Percentiles rank a stretch among this genome's conserved stretches.
Conservation (phyloP, 2,797 vertebrate genomes). For the Graptemys geographica region DNA sequence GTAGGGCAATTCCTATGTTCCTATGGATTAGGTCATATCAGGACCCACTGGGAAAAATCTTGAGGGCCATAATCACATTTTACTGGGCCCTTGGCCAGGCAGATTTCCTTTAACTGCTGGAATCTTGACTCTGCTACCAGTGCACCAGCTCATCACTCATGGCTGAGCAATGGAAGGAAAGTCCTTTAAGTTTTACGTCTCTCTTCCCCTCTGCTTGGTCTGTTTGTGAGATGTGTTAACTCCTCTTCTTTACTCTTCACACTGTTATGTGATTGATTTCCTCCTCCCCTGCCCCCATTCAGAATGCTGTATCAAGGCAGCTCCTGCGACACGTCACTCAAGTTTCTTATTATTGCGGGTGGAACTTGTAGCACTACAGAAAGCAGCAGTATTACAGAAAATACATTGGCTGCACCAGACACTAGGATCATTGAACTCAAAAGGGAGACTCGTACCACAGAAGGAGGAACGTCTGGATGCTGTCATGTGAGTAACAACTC, state of each 20-base stretch:
- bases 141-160: neutral
- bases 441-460: neutral
- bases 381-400: conserved; percentile 1
- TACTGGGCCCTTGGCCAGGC: neutral
- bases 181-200: neutral
- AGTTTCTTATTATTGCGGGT: neutral
- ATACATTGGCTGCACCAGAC: neutral
- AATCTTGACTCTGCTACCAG: neutral
- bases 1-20: neutral
- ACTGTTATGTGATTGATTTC: neutral
- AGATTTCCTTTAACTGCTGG: neutral
- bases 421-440: neutral
- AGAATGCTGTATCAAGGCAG: neutral
- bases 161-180: neutral
- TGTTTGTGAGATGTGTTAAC: neutral
- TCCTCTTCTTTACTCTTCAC: neutral
- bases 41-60: neutral
- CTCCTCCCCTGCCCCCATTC: neutral
- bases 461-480: neutral
- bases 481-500: neutral
- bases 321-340: neutral
- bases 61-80: neutral
- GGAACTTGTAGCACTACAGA: neutral
- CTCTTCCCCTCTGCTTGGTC: neutral
- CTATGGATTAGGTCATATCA: neutral